phyloP scores from a whole-genome alignment of 2,888 invertebrate genomes.

The Mythimna impura region DNA sequence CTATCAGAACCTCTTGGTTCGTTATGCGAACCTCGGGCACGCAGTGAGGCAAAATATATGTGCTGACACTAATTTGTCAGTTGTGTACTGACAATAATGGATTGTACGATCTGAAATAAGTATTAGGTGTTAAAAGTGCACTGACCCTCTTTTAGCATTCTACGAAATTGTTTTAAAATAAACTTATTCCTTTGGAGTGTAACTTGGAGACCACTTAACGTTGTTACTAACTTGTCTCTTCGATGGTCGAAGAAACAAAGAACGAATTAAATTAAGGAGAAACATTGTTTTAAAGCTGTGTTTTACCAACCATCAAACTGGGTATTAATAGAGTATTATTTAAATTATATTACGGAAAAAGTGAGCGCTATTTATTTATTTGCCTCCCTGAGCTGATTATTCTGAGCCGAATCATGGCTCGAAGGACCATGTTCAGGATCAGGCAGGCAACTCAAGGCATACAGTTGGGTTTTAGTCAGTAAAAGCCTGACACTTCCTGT shows the following conservation, averaged over 20 bases:
- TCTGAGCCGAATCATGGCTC: too few relatives aligned
- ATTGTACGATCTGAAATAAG: too few relatives aligned
- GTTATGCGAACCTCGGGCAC: too few relatives aligned
- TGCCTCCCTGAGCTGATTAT: too few relatives aligned
- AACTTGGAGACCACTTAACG: conserved; percentile 45
- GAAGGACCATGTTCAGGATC: too few relatives aligned
- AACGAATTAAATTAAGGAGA: conserved; percentile 19
- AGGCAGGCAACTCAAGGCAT: too few relatives aligned
- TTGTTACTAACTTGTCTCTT: conserved; percentile 45
- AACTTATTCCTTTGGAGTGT: conserved; percentile 31
- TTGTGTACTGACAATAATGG: too few relatives aligned
- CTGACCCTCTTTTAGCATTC: conserved; percentile 25
- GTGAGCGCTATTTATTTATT: too few relatives aligned
- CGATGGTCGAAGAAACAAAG: conserved; percentile 32
- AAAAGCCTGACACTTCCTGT: too few relatives aligned
- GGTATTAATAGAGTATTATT: not conserved
- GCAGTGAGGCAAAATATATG: not conserved
- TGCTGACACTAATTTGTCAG: too few relatives aligned
- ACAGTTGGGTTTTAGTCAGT: too few relatives aligned
- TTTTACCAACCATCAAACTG: not conserved
- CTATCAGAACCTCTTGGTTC: too few relatives aligned
- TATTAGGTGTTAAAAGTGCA: not conserved
- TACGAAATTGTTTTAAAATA: conserved; percentile 41
- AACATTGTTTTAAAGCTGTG: conserved; percentile 11
- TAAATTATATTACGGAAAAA: not conserved